phyloP scores from a whole-genome alignment of 2,113 vertebrate genomes.

The Galeopterus variegatus region DNA sequence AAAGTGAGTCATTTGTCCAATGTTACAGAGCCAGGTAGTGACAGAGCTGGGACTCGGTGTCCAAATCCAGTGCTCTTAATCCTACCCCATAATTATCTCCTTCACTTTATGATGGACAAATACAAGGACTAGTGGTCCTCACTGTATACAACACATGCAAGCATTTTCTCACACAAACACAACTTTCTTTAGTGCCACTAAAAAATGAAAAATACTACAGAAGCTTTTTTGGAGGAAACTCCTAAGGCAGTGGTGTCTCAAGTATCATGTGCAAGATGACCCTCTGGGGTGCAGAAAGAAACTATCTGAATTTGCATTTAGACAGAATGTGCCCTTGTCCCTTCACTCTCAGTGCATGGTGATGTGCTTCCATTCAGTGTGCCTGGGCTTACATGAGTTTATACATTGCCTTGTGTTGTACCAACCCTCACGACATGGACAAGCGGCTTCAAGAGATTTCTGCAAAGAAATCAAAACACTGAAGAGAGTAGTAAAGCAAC shows the following conservation, averaged over 20 bases:
- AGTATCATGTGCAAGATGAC: accelerated
- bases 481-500: neutral
- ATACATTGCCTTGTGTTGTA: neutral
- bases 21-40: neutral
- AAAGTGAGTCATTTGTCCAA: neutral
- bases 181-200: neutral
- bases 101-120: neutral
- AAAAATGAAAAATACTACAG: too few species aligned
- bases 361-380: neutral
- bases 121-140: accelerated
- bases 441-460: neutral
- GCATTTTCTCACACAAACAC: neutral
- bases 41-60: too few species aligned
- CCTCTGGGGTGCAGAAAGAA: neutral
- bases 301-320: accelerated
- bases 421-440: accelerated
- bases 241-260: neutral
- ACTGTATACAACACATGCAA: accelerated
- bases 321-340: neutral
- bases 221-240: neutral
- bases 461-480: neutral
- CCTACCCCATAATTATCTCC: neutral
- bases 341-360: accelerated
- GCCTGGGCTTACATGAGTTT: accelerated
- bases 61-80: neutral